Evolutionary conservation across 2,797 vertebrate species (phyloP).

Genomic region (Tapirus indicus): DNA sequence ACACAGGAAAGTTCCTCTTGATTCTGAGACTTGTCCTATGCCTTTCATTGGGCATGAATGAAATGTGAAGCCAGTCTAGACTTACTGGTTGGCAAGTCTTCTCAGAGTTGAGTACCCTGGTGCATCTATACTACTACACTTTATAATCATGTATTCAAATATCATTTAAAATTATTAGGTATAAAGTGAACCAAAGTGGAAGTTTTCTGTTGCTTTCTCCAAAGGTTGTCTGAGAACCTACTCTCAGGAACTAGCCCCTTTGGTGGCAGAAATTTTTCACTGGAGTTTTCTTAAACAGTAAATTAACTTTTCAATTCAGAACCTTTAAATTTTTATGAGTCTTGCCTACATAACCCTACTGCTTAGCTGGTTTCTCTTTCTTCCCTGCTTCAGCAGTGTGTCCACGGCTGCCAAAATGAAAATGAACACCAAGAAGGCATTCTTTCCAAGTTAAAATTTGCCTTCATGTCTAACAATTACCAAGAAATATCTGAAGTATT

Average conservation of each 20-base stretch:
- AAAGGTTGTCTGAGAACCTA: neutral
- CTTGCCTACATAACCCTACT: neutral
- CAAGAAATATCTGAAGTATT: neutral
- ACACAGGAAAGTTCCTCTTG: neutral
- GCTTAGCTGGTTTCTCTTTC: constrained; percentile 91
- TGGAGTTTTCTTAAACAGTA: neutral
- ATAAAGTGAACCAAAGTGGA: neutral
- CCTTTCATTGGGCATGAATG: neutral
- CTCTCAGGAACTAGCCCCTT: neutral
- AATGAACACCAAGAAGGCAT: constrained; percentile 86
- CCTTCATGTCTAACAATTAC: neutral
- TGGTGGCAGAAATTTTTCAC: neutral
- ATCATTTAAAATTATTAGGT: neutral
- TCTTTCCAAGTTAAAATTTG: neutral
- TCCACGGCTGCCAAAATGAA: constrained; percentile 88
- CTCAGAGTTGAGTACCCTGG: neutral
- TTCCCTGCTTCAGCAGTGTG: constrained; percentile 88
- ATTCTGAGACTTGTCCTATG: neutral
- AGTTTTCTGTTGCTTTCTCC: neutral
- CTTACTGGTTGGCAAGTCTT: neutral
- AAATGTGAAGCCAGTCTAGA: neutral
- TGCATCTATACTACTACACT: too few relatives aligned
- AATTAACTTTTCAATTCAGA: neutral
- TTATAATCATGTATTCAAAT: neutral
- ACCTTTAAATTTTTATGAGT: neutral